Percentiles rank a stretch among this genome's conserved stretches.
Conservation (phyloP, 2,797 vertebrate species). For the Pogonophryne albipinna region DNA sequence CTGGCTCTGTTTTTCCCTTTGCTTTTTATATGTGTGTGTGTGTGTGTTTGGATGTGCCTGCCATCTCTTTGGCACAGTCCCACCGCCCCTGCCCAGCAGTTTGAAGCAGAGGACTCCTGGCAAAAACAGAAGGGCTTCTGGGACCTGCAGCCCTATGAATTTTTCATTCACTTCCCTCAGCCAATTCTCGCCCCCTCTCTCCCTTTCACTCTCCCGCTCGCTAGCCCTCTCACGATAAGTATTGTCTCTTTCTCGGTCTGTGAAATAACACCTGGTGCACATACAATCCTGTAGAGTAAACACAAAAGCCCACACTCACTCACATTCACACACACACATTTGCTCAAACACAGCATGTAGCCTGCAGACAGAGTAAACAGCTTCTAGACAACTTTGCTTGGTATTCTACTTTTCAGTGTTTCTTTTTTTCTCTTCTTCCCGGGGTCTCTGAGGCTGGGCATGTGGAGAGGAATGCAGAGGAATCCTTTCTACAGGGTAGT, state of each 20-base stretch:
- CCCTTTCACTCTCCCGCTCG: constrained; percentile 28
- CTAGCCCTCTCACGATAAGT: constrained; percentile 46
- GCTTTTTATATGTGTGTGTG: neutral
- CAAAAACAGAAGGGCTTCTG: constrained; percentile 82
- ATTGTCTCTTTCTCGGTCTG: constrained; percentile 66
- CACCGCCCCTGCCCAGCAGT: constrained; percentile 68
- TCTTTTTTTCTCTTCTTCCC: constrained; percentile 29
- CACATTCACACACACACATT: constrained; percentile 43
- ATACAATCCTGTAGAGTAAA: constrained; percentile 57
- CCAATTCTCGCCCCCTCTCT: constrained; percentile 52
- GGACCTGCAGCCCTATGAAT: constrained; percentile 80
- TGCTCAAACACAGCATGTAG: constrained; percentile 62
- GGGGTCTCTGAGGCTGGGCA: constrained; percentile 43
- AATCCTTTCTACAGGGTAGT: constrained; percentile 44
- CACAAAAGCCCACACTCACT: constrained; percentile 43
- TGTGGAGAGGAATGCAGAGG: constrained; percentile 48
- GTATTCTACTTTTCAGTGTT: constrained; percentile 55
- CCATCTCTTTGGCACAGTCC: constrained; percentile 67
- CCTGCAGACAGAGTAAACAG: constrained; percentile 71
- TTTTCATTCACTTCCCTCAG: constrained; percentile 80
- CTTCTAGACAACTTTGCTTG: constrained; percentile 56
- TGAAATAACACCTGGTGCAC: constrained; percentile 71
- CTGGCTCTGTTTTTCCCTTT: constrained; percentile 37
- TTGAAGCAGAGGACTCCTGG: constrained; percentile 78
- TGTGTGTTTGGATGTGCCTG: constrained; percentile 19